A percentile compares a stretch with the other conserved stretches of the same genome.
Conservation (phyloP, 2,797 vertebrate genomes). For the Synaphobranchus kaupii region DNA sequence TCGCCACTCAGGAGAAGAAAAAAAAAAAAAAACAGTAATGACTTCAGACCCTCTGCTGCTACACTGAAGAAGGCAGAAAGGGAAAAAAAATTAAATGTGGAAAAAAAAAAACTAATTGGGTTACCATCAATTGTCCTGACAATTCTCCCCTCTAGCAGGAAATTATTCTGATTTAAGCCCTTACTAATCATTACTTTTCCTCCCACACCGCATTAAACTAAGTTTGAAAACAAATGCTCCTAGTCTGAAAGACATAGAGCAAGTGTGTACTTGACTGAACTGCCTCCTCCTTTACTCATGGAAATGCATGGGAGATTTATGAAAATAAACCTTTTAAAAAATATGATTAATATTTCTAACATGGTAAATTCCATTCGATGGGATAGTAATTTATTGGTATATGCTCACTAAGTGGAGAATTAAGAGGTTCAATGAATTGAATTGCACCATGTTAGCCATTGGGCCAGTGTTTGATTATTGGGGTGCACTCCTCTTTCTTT, state of each 20-base stretch:
- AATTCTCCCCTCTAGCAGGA: slow-evolving; percentile 51
- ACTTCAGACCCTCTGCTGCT: slow-evolving; percentile 15
- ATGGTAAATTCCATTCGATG: background rate
- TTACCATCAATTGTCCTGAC: slow-evolving; percentile 53
- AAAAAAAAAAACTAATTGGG: slow-evolving; percentile 54
- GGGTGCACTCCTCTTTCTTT: background rate
- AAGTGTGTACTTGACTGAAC: background rate
- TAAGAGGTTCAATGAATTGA: background rate
- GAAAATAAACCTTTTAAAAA: background rate
- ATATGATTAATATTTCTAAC: background rate
- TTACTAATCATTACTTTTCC: slow-evolving; percentile 6
- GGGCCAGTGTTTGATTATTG: background rate
- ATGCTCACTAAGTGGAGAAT: background rate
- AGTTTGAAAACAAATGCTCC: slow-evolving; percentile 17
- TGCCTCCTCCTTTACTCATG: slow-evolving; percentile 3
- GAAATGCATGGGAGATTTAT: background rate
- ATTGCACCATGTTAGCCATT: background rate
- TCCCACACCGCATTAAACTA: background rate
- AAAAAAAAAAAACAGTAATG: slow-evolving; percentile 12
- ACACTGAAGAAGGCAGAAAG: slow-evolving; percentile 23
- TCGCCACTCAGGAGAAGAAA: background rate
- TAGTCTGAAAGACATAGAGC: slow-evolving; percentile 1
- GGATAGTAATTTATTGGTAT: background rate
- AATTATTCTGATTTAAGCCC: slow-evolving; percentile 42
- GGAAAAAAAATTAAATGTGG: slow-evolving; percentile 40